Percentiles rank a stretch among this genome's conserved stretches.
Conservation (phyloP, 37 sponge, comb jelly and placozoan species). For the Dysidea cf. avara region DNA sequence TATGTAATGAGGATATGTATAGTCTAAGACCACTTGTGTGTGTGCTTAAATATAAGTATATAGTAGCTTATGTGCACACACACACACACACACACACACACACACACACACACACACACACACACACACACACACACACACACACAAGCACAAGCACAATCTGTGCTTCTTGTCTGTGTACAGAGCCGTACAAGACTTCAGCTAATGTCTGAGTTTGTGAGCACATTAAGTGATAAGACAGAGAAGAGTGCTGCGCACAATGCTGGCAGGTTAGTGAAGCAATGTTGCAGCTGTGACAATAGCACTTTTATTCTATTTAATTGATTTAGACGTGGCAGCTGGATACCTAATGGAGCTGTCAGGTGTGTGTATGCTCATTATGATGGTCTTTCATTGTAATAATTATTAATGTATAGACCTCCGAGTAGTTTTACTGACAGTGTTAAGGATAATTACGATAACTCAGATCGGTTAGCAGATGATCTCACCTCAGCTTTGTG, state of each 20-base stretch:
- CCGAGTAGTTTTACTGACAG: slow-evolving; percentile 74
- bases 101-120: no score
- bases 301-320: no score
- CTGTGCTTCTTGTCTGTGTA: neutral
- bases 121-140: no score
- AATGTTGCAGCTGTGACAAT: no score
- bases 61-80: slow-evolving; percentile 5
- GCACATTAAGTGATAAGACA: slow-evolving; percentile 5
- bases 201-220: slow-evolving; percentile 39
- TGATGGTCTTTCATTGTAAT: no score
- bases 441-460: slow-evolving; percentile 70
- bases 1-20: slow-evolving; percentile 18
- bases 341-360: slow-evolving; percentile 82
- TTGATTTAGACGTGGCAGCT: slow-evolving; percentile 60
- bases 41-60: slow-evolving; percentile 9
- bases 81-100: neutral
- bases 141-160: no score
- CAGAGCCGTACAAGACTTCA: slow-evolving; percentile 62
- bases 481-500: slow-evolving; percentile 68
- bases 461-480: slow-evolving; percentile 76
- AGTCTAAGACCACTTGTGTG: neutral
- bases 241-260: no score
- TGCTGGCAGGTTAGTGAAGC: no score
- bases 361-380: slow-evolving; percentile 38
- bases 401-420: no score